Percentiles rank a stretch among this genome's conserved stretches.
phyloP scores from a whole-genome alignment of 2,113 vertebrate species.

The Carassius auratus region DNA sequence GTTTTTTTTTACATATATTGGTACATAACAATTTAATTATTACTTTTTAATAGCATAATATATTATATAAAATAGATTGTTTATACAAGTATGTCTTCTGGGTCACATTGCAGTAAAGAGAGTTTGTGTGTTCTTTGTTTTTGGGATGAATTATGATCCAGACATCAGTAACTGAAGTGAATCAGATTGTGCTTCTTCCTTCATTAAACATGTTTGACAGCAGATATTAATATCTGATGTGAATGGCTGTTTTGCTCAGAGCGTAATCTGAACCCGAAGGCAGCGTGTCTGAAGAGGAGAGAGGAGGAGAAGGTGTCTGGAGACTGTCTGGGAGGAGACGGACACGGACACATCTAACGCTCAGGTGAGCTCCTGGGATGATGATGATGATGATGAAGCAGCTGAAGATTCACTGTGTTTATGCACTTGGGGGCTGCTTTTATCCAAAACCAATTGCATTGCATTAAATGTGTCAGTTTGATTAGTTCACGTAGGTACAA shows the following conservation, averaged over 20 bases:
- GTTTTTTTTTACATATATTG: no score
- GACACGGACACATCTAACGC: slow-evolving; percentile 83
- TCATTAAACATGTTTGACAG: background rate
- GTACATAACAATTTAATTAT: no score
- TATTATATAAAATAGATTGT: background rate
- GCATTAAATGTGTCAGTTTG: background rate
- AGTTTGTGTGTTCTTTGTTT: background rate
- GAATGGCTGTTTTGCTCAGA: slow-evolving; percentile 70
- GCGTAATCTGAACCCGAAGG: slow-evolving; percentile 97
- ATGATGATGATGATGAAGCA: background rate
- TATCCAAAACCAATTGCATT: background rate
- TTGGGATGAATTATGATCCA: background rate
- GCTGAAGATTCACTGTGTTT: background rate
- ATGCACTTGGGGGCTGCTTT: background rate
- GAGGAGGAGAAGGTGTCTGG: slow-evolving; percentile 95
- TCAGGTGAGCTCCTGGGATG: slow-evolving; percentile 62
- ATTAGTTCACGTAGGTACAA: background rate
- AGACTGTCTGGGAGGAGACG: slow-evolving; percentile 64
- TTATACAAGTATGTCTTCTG: background rate
- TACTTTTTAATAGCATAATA: background rate
- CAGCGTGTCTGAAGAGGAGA: slow-evolving; percentile 94
- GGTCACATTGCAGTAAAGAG: background rate
- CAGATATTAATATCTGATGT: background rate
- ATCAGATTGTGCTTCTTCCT: background rate
- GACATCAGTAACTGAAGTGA: background rate